A percentile compares a stretch with the other conserved stretches of the same genome.
These are phyloP conservation scores for Slavum lentiscoides DNA, from an alignment of 2,888 invertebrate genomes.

Conservation along the genomic window DNA sequence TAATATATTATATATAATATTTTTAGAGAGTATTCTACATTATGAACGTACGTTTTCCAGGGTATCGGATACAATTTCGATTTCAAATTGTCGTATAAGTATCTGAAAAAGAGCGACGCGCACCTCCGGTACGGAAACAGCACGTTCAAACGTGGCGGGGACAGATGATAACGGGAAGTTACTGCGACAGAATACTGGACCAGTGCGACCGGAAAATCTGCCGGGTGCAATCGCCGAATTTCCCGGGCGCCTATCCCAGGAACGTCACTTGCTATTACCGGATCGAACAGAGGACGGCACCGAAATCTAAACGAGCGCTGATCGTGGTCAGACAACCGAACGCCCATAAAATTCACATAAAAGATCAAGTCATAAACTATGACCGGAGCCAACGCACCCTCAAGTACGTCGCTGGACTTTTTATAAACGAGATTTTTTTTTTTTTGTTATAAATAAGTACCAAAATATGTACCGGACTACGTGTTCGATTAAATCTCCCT, in stretches of 20 bases:
- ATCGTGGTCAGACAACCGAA: slow-evolving; percentile 76
- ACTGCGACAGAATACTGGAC: slow-evolving; percentile 79
- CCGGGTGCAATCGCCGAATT: slow-evolving; percentile 85
- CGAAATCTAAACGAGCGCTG: slow-evolving; percentile 74
- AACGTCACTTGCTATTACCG: slow-evolving; percentile 83
- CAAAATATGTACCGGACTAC: too few species aligned
- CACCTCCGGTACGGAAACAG: slow-evolving; percentile 77
- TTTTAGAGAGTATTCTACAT: too few species aligned
- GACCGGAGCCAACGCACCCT: slow-evolving; percentile 75
- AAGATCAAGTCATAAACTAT: slow-evolving; percentile 76
- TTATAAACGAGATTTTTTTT: too few species aligned
- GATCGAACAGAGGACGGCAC: slow-evolving; percentile 65
- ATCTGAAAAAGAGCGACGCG: slow-evolving; percentile 75
- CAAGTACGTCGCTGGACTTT: slow-evolving; percentile 62
- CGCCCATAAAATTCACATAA: slow-evolving; percentile 78
- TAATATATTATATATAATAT: too few species aligned
- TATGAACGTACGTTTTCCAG: slow-evolving; percentile 60
- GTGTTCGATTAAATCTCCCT: too few species aligned
- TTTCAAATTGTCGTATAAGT: slow-evolving; percentile 83
- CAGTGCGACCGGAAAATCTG: slow-evolving; percentile 73
- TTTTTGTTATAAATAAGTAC: too few species aligned
- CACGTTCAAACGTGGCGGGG: slow-evolving; percentile 74
- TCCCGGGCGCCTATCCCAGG: slow-evolving; percentile 85
- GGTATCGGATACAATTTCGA: slow-evolving; percentile 79
- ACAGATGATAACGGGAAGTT: slow-evolving; percentile 73